phyloP scores from a whole-genome alignment of 2,113 vertebrate species.

The Actenoides lindsayi region DNA sequence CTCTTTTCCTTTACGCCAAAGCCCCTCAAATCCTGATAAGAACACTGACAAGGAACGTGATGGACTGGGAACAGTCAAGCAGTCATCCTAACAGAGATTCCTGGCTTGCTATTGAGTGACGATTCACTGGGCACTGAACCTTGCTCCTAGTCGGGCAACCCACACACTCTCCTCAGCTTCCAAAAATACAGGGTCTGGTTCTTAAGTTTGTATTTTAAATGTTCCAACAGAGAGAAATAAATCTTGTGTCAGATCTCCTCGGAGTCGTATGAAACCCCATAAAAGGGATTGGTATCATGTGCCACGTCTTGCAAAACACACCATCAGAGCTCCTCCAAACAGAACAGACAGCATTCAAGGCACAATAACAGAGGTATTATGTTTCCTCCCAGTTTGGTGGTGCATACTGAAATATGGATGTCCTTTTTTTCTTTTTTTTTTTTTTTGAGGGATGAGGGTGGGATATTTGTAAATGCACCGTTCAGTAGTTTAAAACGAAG shows the following conservation, averaged over 20 bases:
- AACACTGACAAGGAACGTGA: conserved; percentile 24
- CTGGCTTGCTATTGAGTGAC: not conserved
- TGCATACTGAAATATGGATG: not conserved
- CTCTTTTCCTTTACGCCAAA: not conserved
- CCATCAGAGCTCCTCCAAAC: not conserved
- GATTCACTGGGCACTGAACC: conserved; percentile 3
- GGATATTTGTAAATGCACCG: not conserved
- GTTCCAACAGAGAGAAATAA: not conserved
- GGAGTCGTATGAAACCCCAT: not conserved
- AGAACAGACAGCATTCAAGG: not conserved
- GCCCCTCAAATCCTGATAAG: conserved; percentile 12
- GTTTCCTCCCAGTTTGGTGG: not conserved
- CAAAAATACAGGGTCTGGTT: not conserved
- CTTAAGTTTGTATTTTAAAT: not conserved
- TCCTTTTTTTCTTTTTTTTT: not conserved
- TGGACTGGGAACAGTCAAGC: conserved; percentile 58
- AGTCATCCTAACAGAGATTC: conserved; percentile 8
- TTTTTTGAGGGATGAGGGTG: too few relatives aligned
- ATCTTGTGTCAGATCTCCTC: not conserved
- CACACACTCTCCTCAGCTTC: not conserved
- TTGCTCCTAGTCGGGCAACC: not conserved
- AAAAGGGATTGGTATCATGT: not conserved
- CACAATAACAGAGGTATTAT: not conserved
- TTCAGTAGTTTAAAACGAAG: not conserved
- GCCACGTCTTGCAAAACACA: not conserved